Evolutionary conservation across 92 coral and sea anemone genomes (phyloP), one percentile per base, ranked within the genome.

Genomic region (Parazoanthus darwini): DNA sequence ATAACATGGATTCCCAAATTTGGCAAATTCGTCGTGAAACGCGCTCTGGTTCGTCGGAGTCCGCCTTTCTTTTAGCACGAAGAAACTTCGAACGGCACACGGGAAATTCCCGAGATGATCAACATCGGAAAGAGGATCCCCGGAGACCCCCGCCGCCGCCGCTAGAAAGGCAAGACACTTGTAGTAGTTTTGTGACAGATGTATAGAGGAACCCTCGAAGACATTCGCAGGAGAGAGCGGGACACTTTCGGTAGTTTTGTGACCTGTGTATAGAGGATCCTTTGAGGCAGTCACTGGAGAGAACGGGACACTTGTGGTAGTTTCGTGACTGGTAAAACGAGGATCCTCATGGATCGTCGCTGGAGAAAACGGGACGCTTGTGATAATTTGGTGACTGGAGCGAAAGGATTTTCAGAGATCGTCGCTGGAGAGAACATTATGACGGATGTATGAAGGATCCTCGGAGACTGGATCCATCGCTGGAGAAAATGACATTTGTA

Each of bases 121-220:
- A 82, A 37, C 71, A 88, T 71, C 86, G 65, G 15, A 88, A 78
- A 22, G 74, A 80, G 65, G 85, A 91, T 44, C 87, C 86, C 81
- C 94, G 86, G 67, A 91, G 85, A 72, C 44, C 86, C 75, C 50
- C 90, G 15, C 85, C 92, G 48, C 94, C 97, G 29, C 42, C 63
- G 50, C 46, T 93, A 13, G 92, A 94, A 78, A 82, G 98, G 78
- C 93, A 91, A 78, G 98, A 94, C 82, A 94, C 98, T 4, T 88
- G 93, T 56, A 94, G 98, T 76, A 94, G 92, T 75, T 94, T 93
- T 89, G 98, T 93, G 39, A 94, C 98, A 22, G 98, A 94, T 78
- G 98, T 94, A 22, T 92, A 82, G 59, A 42, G 73, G 70, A 29
- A 23, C 13, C 18, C 20, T 54, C 3, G 16, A 20, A 54, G 16